These are phyloP conservation scores for Lucinisca nassula DNA, from an alignment of 2,888 invertebrate species.

Conservation along the genomic window DNA sequence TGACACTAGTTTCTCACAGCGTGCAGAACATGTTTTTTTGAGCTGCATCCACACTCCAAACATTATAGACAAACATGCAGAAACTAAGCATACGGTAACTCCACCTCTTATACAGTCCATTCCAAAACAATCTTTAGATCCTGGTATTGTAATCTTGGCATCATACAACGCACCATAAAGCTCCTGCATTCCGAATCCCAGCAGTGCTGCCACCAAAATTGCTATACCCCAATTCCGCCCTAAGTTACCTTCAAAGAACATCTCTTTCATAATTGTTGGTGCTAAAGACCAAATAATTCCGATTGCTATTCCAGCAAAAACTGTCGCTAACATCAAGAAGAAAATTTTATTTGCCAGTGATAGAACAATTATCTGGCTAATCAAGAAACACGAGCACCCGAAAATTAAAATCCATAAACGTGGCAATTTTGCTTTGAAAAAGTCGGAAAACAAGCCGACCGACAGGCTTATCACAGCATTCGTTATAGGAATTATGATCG, in stretches of 20 bases:
- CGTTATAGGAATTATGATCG: conserved; percentile 68
- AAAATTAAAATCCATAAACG: conserved; percentile 57
- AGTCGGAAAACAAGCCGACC: conserved; percentile 68
- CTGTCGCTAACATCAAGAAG: conserved; percentile 59
- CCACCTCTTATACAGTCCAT: conserved; percentile 67
- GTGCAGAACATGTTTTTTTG: neutral
- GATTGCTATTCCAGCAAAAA: conserved; percentile 65
- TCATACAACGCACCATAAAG: conserved; percentile 73
- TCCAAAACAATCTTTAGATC: conserved; percentile 53
- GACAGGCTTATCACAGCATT: conserved; percentile 65
- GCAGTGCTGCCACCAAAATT: conserved; percentile 57
- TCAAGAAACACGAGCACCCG: conserved; percentile 43
- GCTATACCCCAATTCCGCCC: conserved; percentile 76
- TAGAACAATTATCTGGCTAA: conserved; percentile 50
- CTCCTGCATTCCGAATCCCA: conserved; percentile 67
- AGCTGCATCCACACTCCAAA: conserved; percentile 42
- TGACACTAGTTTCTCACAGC: neutral
- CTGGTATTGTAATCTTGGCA: neutral
- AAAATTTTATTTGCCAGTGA: conserved; percentile 45
- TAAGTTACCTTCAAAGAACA: conserved; percentile 64
- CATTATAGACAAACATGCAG: conserved; percentile 43
- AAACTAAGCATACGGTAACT: conserved; percentile 45
- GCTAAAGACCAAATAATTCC: conserved; percentile 67
- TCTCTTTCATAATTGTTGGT: conserved; percentile 72
- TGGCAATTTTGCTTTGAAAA: conserved; percentile 61